Evolutionary conservation across 2,888 invertebrate species (phyloP).

Genomic region (Eremobia ochroleuca): DNA sequence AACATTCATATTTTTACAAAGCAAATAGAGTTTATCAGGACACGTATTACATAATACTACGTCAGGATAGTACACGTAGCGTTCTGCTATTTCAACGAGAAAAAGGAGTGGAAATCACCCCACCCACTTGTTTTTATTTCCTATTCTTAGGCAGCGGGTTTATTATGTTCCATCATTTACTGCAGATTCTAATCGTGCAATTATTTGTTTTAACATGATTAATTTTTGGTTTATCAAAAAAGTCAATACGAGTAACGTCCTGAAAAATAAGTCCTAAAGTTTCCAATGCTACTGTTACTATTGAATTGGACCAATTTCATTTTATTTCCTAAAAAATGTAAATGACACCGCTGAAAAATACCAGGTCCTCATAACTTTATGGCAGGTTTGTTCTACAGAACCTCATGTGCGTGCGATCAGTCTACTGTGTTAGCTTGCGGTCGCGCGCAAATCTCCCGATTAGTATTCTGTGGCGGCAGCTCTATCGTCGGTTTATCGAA

Average conservation of each 20-base stretch:
- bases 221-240: background rate
- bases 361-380: slow-evolving; percentile 56
- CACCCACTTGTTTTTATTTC: background rate
- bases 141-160: too few species aligned
- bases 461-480: slow-evolving; percentile 83
- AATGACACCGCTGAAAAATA: slow-evolving; percentile 22
- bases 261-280: background rate
- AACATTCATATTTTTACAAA: background rate
- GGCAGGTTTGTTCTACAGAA: slow-evolving; percentile 55
- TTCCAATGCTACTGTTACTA: background rate
- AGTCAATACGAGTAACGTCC: background rate
- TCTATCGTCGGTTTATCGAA: slow-evolving; percentile 81
- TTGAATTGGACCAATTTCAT: background rate
- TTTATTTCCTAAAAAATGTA: background rate
- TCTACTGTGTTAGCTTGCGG: slow-evolving; percentile 77
- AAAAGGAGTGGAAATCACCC: background rate
- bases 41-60: background rate
- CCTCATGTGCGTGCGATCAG: slow-evolving; percentile 61
- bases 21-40: background rate
- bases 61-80: background rate
- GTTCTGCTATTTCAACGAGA: background rate
- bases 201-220: background rate
- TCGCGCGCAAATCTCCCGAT: slow-evolving; percentile 82
- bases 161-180: background rate
- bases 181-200: background rate